Evolutionary conservation across 2,113 vertebrate genomes (phyloP), one percentile per base, ranked within the genome.

Genomic region (Serinus canaria): DNA sequence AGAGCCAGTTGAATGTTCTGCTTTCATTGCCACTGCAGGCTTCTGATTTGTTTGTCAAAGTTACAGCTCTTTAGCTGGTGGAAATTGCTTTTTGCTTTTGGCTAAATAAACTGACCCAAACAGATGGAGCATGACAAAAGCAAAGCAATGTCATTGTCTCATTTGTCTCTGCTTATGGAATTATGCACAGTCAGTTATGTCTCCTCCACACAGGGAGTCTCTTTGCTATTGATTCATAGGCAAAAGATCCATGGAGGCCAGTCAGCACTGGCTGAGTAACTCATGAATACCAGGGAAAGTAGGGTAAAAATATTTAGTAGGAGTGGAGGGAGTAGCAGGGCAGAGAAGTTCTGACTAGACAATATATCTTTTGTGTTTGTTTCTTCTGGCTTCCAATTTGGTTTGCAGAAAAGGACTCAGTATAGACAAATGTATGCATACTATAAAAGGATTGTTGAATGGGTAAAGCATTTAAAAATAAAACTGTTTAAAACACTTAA

Each of bases 71-170:
- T 88, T 81, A 35, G 9, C 59, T 81, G 43, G 79, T 83, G 52
- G 83, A 92, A 97, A 86, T 24, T 83, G 43, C 52, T 74, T 92
- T 73, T 81, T 75, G 59, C 83, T 87, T 81, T 77, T 0, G 0
- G 60, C 83, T 92, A 85, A 93, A 90, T 75, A 74, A 96, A 70
- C 68, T 84, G 41, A 83, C 39, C 73, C n/a, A 52, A 95, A 67
- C 76, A 96, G 89, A 83, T 49, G 76, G 90, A 87, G 7, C 47
- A 83, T 59, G 72, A 72, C 35, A 83, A 87, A 85, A 93, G 72
- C 72, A 86, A 93, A 74, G 16, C 3, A 3, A 76, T 66, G 43
- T 37, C 37, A 13, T 44, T 84, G 52, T 63, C 76, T 80, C 52
- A 89, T 89, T 78, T 81, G 37, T 72, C 69, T 83, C 67, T 87